A percentile compares a stretch with the other conserved stretches of the same genome.
Evolutionary conservation across 2,113 vertebrate species (phyloP).

Genomic region (Pithys albifrons): DNA sequence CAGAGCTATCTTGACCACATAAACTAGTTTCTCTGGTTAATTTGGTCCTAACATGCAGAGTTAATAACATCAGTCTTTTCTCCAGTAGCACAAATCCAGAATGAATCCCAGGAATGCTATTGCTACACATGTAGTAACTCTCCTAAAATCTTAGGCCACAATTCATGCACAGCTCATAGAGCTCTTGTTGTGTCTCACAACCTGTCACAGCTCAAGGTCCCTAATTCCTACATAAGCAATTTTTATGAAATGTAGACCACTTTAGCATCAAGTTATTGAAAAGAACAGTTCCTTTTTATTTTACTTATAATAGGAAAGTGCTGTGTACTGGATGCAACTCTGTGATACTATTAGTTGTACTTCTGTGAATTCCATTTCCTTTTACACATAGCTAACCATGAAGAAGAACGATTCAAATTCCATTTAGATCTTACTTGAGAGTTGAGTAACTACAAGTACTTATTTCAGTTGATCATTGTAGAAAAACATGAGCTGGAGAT

Average conservation of each 20-base stretch:
- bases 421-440: not conserved
- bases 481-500: not conserved
- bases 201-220: not conserved
- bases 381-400: accelerated
- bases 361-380: not conserved
- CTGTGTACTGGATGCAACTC: accelerated
- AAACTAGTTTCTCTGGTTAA: not conserved
- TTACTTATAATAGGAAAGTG: not conserved
- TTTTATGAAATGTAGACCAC: not conserved
- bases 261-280: not conserved
- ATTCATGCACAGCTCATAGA: not conserved
- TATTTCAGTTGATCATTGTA: not conserved
- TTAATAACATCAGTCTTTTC: not conserved
- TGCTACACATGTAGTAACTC: accelerated
- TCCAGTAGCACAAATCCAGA: not conserved
- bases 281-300: not conserved
- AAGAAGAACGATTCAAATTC: not conserved
- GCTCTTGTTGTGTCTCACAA: not conserved
- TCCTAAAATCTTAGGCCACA: not conserved
- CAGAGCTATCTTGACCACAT: not conserved
- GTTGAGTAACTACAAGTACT: not conserved
- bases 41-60: not conserved
- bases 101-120: not conserved
- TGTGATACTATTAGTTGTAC: not conserved
- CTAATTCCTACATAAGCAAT: not conserved